Percentiles rank a stretch among this genome's conserved stretches.
These are phyloP conservation scores for Ceyx margarethae DNA, from an alignment of 2,113 vertebrate species.

Conservation along the genomic window DNA sequence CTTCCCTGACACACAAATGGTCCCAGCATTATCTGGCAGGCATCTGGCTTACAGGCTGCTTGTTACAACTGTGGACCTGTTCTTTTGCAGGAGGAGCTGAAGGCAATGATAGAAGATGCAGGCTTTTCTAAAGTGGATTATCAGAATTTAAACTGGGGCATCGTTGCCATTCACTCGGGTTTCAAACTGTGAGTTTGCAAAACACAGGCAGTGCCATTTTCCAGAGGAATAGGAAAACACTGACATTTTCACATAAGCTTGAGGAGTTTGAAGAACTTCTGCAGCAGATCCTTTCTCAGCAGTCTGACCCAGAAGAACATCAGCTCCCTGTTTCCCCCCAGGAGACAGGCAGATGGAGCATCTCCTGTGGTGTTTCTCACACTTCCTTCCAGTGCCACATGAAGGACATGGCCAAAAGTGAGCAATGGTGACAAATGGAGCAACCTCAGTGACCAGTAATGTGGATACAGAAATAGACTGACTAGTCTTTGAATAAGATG, in stretches of 20 bases:
- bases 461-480: not conserved
- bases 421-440: not conserved
- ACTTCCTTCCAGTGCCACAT: not conserved
- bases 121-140: slow-evolving; percentile 89
- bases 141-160: slow-evolving; percentile 82
- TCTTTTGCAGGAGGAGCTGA: slow-evolving; percentile 88
- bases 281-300: not conserved
- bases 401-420: not conserved
- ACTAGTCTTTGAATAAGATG: not conserved
- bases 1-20: not conserved
- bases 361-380: not conserved
- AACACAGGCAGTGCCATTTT: not conserved
- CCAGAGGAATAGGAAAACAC: not conserved
- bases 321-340: not conserved
- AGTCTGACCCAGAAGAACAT: not conserved
- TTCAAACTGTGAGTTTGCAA: slow-evolving; percentile 86
- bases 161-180: slow-evolving; percentile 94
- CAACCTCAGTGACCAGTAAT: not conserved
- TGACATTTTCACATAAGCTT: not conserved
- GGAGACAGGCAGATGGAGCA: not conserved
- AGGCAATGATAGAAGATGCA: slow-evolving; percentile 88
- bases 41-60: not conserved
- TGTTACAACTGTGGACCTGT: not conserved
- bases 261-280: not conserved
- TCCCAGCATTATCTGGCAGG: not conserved